Conservation (phyloP, 2,888 invertebrate species). For the Tineola bisselliella region DNA sequence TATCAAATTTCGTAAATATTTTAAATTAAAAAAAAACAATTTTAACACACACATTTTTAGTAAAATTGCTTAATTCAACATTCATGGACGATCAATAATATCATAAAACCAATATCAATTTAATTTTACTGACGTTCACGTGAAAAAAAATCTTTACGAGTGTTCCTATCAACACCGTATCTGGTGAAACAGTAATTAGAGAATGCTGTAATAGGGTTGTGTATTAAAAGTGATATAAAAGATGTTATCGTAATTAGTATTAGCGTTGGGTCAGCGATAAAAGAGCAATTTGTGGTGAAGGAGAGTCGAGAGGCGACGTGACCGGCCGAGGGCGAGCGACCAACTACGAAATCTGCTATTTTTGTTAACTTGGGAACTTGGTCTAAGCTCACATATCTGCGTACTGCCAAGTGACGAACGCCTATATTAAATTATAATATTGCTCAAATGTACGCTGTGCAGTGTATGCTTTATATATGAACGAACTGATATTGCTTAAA, state of each 20-base stretch:
- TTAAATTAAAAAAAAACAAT: too few relatives aligned
- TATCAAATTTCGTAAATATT: too few relatives aligned
- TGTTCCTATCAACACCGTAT: constrained; percentile 16
- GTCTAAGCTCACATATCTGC: too few relatives aligned
- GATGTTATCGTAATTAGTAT: constrained; percentile 21
- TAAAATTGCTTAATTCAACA: too few relatives aligned
- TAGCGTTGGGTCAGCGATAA: constrained; percentile 20
- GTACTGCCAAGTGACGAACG: too few relatives aligned
- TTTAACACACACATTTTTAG: too few relatives aligned
- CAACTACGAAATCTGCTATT: neutral
- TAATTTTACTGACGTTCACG: neutral
- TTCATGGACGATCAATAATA: too few relatives aligned
- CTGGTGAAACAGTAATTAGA: constrained; percentile 16
- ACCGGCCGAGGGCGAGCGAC: constrained; percentile 6
- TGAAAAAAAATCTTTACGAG: neutral
- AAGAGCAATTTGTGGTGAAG: constrained; percentile 20
- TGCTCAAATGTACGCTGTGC: too few relatives aligned
- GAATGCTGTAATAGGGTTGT: constrained; percentile 11
- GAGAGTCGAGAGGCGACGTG: constrained; percentile 5
- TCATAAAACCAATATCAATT: neutral
- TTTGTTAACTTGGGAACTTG: neutral
- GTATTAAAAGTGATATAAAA: constrained; percentile 2
- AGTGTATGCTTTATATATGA: too few relatives aligned
- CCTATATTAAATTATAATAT: too few relatives aligned
- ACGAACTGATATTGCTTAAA: too few relatives aligned